Evolutionary conservation across 2,797 vertebrate genomes (phyloP), one percentile per base, ranked within the genome.

Genomic region (Mormyrops boulengeri): DNA sequence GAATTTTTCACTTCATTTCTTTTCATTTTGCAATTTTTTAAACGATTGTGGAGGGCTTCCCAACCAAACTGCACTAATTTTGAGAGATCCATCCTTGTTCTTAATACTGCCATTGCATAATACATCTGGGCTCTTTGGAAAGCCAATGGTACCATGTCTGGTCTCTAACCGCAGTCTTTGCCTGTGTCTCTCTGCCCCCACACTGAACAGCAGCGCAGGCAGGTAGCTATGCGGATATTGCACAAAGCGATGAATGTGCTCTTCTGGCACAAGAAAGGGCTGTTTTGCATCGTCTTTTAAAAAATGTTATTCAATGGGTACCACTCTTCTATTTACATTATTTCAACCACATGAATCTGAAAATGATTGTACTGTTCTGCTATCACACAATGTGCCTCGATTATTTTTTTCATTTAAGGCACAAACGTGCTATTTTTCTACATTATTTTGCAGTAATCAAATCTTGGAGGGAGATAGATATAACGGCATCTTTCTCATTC

Each of bases 401-500:
- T 82, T 1, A 8, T 82, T 73, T 47, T 47, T 44, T 19, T 14
- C 5, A 41, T 41, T 22, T 47, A 41, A 47, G 77, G 7, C 41
- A 47, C 2, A 82, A 47, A n/a, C 38, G 8, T 44, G 17, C 73
- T 80, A 22, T 82, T 82, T 73, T 52, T 49, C 49, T 17, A 0
- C 55, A 60, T 52, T 41, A 30, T 87, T 87, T 86, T 53, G 49
- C 19, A 53, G 62, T 52, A 38, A 44, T 73, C 26, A 73, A 38
- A 55, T 38, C 49, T 49, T 52, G 85, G 14, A 55, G 85, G 38
- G 53, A 19, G 50, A 69, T 60, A 88, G 49, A 73, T 26, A 88
- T 41, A 88, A 88, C 69, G 90, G 44, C 90, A 91, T 90, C 88
- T 82, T 89, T 89, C 57, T 84, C 87, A 90, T 91, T 93, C 91